Evolutionary conservation across 2,888 invertebrate species (phyloP), one percentile per base, ranked within the genome.

Genomic region (Nephrocerus scutellatus): DNA sequence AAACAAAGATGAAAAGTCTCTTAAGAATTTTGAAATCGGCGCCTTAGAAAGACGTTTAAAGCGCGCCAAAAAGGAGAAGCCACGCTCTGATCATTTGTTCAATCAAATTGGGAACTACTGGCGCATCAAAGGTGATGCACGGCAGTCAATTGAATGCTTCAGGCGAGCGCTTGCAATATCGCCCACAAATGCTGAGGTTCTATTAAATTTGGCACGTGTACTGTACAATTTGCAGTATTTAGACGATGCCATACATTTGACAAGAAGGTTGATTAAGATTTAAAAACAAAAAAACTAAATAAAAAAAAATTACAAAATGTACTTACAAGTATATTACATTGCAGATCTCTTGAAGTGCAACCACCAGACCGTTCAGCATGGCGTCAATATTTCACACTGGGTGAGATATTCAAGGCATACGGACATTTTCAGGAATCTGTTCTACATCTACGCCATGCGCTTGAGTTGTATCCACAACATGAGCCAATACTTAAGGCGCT

Each of bases 21-120:
- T 76, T 32, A 75, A 77, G 35, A 82, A 82, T 47, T 75, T 84
- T 51, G 85, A 87, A 62, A 78, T 87, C 51, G 80, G 80, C 63
- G 74, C 79, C 18, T 66, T 87, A 44, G 86, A 86, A 55, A 75
- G 77, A 58, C 76, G 80, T 43, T 66, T 88, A 43, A 83, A 82
- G 59, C 84, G 82, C 62, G 82, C 82, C 9, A 86, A 85, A 63
- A 73, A 80, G 55, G 85, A 85, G 72, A 88, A 87, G 68, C 85
- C 86, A 41, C 83, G 83, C 57, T 84, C 85, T 36, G 82, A 86
- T 16, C 84, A 86, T 58, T 72, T 89, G 33, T 89, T 87, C 64
- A 90, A 89, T 64, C 87, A 90, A 67, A 88, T 91, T 57, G 90
- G 90, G 3, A 90, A 91, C 68, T 90, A 86, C 66, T 90, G 87